Base-by-base conservation (phyloP, 2,797 vertebrate species). In the Channallabes apus region DNA sequence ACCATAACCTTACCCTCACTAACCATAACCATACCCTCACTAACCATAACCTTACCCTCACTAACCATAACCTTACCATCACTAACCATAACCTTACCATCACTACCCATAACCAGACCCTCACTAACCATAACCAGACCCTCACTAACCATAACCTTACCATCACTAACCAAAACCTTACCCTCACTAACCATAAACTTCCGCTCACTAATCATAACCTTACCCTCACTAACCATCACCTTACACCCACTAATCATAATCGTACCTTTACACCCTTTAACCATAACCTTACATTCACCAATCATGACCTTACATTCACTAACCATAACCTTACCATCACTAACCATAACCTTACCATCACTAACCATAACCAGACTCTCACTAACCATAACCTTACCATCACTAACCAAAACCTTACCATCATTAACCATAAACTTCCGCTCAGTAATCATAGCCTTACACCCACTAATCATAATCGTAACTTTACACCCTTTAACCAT, bases 341-440 rank as follows among this genome's bases (percentile, higher is more conserved):
- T 35, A 20, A 35, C 29, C 65, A 12, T 27, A 29, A 4, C 20
- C 35, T 6, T 41, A 71, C 0, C 2, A 20, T 38, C 32, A 41
- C 29, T 32, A 18, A 61, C n/a, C 6, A 2, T 41, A 22, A 41
- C 9, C 9, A 0, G 24, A 5, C 3, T 1, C 0, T 2, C 17
- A 9, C 32, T 69, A 22, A 35, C 67, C n/a, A 15, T 35, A 35
- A 35, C 29, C 65, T 2, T 67, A 32, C 4, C 29, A 6, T 3
- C 2, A 38, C 15, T 32, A 18, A 35, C 6, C 32, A 12, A 6
- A 41, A 41, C 3, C 9, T 0, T 41, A 22, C 0, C 20, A 32
- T 5, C 24, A 46, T 22, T n/a, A 51, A n/a, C 11, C 20, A 3
- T n/a, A 9, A n/a, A 4, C 22, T 0, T 24, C 1, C 0, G 38